Evolutionary conservation across 35 echinoderm and acorn worm genomes (phyloP).

Genomic region (Diadema setosum): DNA sequence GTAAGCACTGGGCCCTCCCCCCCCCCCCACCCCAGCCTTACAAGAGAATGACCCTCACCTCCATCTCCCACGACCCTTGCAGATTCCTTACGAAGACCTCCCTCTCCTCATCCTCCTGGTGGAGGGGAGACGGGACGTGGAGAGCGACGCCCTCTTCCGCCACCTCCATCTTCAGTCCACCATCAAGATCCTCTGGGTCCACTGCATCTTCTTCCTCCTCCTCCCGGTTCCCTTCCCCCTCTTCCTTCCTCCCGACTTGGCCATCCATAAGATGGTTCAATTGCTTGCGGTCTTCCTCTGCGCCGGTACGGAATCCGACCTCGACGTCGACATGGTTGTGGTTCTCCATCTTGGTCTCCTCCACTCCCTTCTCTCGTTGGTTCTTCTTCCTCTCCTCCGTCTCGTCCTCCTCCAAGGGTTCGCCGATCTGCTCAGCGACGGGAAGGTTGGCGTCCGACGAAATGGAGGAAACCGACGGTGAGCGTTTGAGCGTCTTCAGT

Average conservation of each 20-base stretch:
- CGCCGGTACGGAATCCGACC: background rate
- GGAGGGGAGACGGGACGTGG: too few relatives aligned
- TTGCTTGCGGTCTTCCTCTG: background rate
- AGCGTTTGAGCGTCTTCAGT: background rate
- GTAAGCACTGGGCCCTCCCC: too few relatives aligned
- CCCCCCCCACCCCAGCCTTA: too few relatives aligned
- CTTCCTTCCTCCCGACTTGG: background rate
- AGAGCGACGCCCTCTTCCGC: background rate
- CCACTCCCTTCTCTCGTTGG: background rate
- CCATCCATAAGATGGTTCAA: too few relatives aligned
- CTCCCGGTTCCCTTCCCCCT: background rate
- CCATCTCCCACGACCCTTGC: background rate
- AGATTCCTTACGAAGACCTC: background rate
- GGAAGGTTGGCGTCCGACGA: background rate
- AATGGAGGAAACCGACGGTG: background rate
- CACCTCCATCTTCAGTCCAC: background rate
- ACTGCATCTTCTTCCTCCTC: background rate
- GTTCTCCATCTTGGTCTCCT: background rate
- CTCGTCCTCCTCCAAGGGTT: background rate
- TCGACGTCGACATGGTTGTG: background rate
- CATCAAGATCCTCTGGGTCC: background rate
- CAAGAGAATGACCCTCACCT: too few relatives aligned
- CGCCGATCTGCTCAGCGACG: slow-evolving; percentile 4
- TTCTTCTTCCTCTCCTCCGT: background rate
- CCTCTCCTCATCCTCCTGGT: background rate